Percentiles rank a stretch among this genome's conserved stretches.
Evolutionary conservation across 2,797 vertebrate species (phyloP).

Genomic region (Acrossocheilus fasciatus): DNA sequence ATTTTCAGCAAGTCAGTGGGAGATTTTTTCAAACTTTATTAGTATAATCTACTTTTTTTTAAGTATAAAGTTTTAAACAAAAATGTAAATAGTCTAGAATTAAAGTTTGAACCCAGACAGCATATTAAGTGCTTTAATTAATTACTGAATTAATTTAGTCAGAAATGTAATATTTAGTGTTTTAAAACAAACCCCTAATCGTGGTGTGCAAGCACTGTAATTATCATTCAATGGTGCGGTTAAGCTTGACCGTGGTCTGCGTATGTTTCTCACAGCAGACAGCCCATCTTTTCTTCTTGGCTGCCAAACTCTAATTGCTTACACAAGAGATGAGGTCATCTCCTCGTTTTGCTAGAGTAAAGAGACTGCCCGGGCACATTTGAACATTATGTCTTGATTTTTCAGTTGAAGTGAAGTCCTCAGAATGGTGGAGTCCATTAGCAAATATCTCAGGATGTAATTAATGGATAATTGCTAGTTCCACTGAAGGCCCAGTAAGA

Average conservation of each 20-base stretch:
- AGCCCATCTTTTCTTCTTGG: conserved; percentile 45
- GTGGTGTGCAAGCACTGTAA: neutral
- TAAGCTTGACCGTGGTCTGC: neutral
- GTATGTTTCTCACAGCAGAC: conserved; percentile 49
- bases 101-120: neutral
- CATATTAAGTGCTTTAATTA: neutral
- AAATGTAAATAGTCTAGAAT: neutral
- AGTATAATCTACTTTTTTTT: neutral
- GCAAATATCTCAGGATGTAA: conserved; percentile 72
- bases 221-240: conserved; percentile 3
- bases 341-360: conserved; percentile 24
- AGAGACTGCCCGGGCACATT: conserved; percentile 44
- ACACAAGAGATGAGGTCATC: conserved; percentile 60
- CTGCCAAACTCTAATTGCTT: conserved; percentile 61
- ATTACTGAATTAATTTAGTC: neutral
- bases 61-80: neutral
- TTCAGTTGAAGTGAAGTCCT: conserved; percentile 72
- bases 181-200: conserved; percentile 27
- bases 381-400: conserved; percentile 69
- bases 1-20: neutral
- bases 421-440: conserved; percentile 76
- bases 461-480: conserved; percentile 77
- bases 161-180: neutral
- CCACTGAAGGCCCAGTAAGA: conserved; percentile 64
- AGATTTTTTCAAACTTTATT: neutral